These are phyloP conservation scores for Plusia festucae DNA, from an alignment of 2,888 invertebrate genomes.

Conservation along the genomic window DNA sequence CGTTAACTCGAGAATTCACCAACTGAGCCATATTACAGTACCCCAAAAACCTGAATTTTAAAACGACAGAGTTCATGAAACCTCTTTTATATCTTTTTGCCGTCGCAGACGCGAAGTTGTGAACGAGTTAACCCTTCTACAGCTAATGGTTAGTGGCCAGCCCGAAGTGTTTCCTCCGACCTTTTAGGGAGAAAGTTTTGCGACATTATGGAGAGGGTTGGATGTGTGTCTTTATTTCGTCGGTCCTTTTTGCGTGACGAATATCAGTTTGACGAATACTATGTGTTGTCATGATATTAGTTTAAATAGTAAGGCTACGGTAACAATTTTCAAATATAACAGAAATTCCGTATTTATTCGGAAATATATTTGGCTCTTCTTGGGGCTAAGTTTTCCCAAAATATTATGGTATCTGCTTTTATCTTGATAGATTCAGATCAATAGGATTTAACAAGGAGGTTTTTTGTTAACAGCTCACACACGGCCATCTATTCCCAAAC, in stretches of 20 bases:
- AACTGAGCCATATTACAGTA: slow-evolving; percentile 6
- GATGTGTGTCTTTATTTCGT: slow-evolving; percentile 8
- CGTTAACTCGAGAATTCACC: not conserved
- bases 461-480: no score
- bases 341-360: no score
- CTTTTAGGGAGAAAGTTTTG: slow-evolving; percentile 45
- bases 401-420: no score
- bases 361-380: no score
- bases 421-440: no score
- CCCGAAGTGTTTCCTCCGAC: slow-evolving; percentile 48
- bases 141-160: slow-evolving; percentile 51
- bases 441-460: no score
- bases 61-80: slow-evolving; percentile 18
- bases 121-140: slow-evolving; percentile 52
- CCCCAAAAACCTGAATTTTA: slow-evolving; percentile 20
- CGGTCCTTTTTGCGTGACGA: slow-evolving; percentile 8
- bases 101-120: slow-evolving; percentile 35
- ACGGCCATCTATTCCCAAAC: no score
- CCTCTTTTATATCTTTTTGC: slow-evolving; percentile 35
- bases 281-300: not conserved
- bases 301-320: not conserved
- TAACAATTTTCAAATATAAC: not conserved
- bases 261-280: not conserved
- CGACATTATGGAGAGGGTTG: slow-evolving; percentile 20
- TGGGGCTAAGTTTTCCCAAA: no score